Percentiles rank a stretch among this genome's conserved stretches.
Conservation (phyloP, 2,113 vertebrate genomes). For the Scalopus aquaticus region DNA sequence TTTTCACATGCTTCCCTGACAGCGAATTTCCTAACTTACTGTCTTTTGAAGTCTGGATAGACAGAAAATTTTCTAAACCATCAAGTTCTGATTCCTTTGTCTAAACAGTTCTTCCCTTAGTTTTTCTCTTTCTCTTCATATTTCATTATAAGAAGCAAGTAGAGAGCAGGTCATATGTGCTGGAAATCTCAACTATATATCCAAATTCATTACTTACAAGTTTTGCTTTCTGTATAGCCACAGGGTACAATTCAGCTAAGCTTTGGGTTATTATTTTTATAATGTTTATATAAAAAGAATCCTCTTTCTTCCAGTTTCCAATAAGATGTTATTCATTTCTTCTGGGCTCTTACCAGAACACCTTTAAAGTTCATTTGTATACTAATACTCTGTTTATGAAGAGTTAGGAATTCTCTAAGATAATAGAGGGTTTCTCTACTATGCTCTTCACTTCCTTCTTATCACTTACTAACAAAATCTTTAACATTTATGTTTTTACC, state of each 20-base stretch:
- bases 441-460: neutral
- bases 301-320: no score
- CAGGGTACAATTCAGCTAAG: no score
- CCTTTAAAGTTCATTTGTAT: no score
- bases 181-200: no score
- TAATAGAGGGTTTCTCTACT: neutral
- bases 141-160: neutral
- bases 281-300: no score
- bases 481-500: neutral
- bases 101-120: neutral
- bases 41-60: neutral
- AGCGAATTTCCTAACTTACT: neutral
- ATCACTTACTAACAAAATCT: neutral
- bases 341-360: no score
- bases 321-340: no score
- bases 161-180: neutral
- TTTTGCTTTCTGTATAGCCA: no score
- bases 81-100: neutral
- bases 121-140: neutral
- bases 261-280: no score
- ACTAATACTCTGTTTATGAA: no score
- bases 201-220: no score
- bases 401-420: no score
- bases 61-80: neutral
- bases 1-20: neutral